Conservation (phyloP, 1,140 invertebrate species). For the Procambarus clarkii region DNA sequence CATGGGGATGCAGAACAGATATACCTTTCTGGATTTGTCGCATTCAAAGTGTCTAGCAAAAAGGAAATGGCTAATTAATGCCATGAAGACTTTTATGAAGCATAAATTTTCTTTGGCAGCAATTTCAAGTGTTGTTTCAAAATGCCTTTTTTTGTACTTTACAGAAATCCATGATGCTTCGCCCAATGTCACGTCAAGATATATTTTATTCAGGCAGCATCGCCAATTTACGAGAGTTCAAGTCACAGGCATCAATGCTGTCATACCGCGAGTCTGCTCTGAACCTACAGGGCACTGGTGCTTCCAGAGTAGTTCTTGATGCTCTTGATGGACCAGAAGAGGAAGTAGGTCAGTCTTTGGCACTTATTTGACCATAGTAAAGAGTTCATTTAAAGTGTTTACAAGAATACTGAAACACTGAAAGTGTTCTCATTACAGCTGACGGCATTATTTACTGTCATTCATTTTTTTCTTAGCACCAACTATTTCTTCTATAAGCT, state of each 20-base stretch:
- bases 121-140: background rate
- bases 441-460: background rate
- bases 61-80: too few species aligned
- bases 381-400: too few species aligned
- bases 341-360: slow-evolving; percentile 23
- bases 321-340: slow-evolving; percentile 61
- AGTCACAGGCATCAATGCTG: slow-evolving; percentile 93
- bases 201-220: slow-evolving; percentile 98
- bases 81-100: too few species aligned
- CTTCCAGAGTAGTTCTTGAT: slow-evolving; percentile 61
- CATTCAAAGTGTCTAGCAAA: too few species aligned
- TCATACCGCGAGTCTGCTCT: slow-evolving; percentile 90
- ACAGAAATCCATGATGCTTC: slow-evolving; percentile 81
- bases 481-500: too few species aligned
- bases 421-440: background rate
- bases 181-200: slow-evolving; percentile 96
- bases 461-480: too few species aligned
- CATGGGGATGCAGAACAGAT: too few species aligned
- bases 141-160: background rate
- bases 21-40: too few species aligned
- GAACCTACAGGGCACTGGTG: slow-evolving; percentile 79
- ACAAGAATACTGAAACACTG: background rate
- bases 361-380: background rate
- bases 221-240: slow-evolving; percentile 92
- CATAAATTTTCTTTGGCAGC: too few species aligned